Evolutionary conservation across 1,140 invertebrate genomes (phyloP), one percentile per base, ranked within the genome.

Genomic region (Neotoxoptera formosana): DNA sequence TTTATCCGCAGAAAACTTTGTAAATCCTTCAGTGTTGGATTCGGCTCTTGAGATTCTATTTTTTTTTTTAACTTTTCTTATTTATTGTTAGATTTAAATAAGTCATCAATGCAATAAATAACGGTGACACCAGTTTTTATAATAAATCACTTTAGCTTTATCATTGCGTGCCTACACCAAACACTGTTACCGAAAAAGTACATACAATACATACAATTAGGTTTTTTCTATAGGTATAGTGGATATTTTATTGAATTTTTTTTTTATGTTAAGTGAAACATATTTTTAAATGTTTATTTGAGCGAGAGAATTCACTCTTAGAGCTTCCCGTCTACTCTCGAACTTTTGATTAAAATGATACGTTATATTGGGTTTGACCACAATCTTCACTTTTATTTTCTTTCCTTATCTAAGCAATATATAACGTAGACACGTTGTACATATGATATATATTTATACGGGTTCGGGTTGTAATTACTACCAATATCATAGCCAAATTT

Each of bases 331-430:
- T 89, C 51, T 53, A 20, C 9, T 89, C 21, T 34, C 25, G 34
- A 34, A 36, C 36, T 89, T 89, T 89, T 89, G 21, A 89, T 89
- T 89, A 89, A 89, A 89, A 89, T 34, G 8, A n/a, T 56, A 53
- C 2, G 8, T 53, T 89, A 36, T 53, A 36, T 36, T 89, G 21
- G 20, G 87, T 51, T 89, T 25, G 21, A 34, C 23, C 34, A 87
- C 11, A 48, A 87, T 87, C 7, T 89, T 89, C 48, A 51, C 20
- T 89, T 51, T 89, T 36, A 89, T 89, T 89, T 90, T 90, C 23
- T 6, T 90, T 41, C 14, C 36, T 60, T 41, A 25, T 60, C 34
- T 36, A 56, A 60, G 56, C 45, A 90, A 53, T 30, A 53, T 30
- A 30, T 47, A 47, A 7, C 30, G 84, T n/a, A 84, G 41, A 41